Base-by-base conservation (phyloP, 2,888 invertebrate species). In the Cotesia congregata region DNA sequence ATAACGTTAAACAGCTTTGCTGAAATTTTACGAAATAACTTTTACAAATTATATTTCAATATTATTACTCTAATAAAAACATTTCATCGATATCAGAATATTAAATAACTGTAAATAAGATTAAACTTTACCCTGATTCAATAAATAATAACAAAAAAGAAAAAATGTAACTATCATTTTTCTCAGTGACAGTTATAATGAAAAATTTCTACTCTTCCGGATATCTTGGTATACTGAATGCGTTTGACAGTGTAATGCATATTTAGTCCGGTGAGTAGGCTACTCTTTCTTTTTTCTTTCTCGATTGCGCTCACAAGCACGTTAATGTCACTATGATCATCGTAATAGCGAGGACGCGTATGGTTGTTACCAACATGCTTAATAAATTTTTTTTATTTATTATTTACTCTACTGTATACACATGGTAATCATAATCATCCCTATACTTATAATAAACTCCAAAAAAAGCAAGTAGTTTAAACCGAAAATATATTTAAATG, bases 271-370 rank as follows among this genome's bases (percentile, higher is more conserved):
- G 6, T 30, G 59, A 17, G 30, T 72, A 59, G 64, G 12, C 30
- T 67, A 62, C n/a, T 41, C 50, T 67, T 67, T 67, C 15, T 30
- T n/a, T 72, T 62, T 72, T 15, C 67, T 73, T 50, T 30, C 59
- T 59, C 61, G 9, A 59, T n/a, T 67, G 6, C 38, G 50, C 40
- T 62, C 17, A 62, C 67, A 61, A 67, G 70, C 73, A 74, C 60
- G 60, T 64, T 70, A 75, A 72, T 78, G 75, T 70, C 72, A 78
- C 78, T 68, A 40, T 71, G 39, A 72, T 73, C 73, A 60, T 71
- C 77, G 72, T 74, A 77, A 78, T 78, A 78, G 78, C 74, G 78
- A 78, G 76, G 78, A 78, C 77, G 78, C 73, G 74, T 67, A 67
- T 50, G 50, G 67, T 73, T 73, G 73, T 73, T 73, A 73, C 38